Percentiles rank a stretch among this genome's conserved stretches.
These are phyloP conservation scores for Drosophila auraria DNA, from an alignment of 1,140 invertebrate genomes.

Conservation along the genomic window DNA sequence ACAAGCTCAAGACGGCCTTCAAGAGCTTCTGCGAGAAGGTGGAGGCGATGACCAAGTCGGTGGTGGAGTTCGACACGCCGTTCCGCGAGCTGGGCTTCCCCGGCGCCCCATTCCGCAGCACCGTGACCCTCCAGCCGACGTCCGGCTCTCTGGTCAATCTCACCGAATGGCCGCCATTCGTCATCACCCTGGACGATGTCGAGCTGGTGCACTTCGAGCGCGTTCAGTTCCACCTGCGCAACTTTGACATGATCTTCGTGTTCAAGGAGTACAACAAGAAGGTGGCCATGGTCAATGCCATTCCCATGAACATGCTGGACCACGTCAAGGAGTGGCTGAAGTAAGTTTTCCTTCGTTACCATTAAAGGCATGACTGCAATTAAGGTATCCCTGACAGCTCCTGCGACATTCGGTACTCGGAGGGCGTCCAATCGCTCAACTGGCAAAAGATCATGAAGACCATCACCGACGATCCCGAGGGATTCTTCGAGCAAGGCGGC, in stretches of 20 bases:
- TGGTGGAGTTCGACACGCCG: constrained; percentile 99
- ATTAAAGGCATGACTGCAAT: not conserved
- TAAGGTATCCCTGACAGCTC: constrained; percentile 87
- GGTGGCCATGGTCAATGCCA: constrained; percentile 97
- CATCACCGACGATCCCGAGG: constrained; percentile 98
- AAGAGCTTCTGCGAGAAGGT: constrained; percentile 99
- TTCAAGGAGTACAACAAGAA: constrained; percentile 99
- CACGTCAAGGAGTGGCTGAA: constrained; percentile 99
- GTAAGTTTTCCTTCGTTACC: constrained; percentile 86
- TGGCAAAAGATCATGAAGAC: constrained; percentile 99
- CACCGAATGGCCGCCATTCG: constrained; percentile 99
- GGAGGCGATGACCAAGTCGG: constrained; percentile 97
- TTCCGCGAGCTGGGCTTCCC: constrained; percentile 99
- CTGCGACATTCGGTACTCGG: constrained; percentile 98
- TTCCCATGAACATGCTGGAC: constrained; percentile 99
- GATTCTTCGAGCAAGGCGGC: constrained; percentile 99
- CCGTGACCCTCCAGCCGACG: constrained; percentile 98
- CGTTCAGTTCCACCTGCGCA: constrained; percentile 99
- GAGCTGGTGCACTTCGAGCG: constrained; percentile 99
- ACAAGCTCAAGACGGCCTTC: constrained; percentile 98
- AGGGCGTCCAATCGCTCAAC: constrained; percentile 99
- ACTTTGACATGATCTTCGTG: constrained; percentile 99
- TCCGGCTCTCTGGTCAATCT: constrained; percentile 98
- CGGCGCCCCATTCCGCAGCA: constrained; percentile 98
- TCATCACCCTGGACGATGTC: constrained; percentile 98